Conservation (phyloP, 2,888 invertebrate species). For the Vanessa cardui region DNA sequence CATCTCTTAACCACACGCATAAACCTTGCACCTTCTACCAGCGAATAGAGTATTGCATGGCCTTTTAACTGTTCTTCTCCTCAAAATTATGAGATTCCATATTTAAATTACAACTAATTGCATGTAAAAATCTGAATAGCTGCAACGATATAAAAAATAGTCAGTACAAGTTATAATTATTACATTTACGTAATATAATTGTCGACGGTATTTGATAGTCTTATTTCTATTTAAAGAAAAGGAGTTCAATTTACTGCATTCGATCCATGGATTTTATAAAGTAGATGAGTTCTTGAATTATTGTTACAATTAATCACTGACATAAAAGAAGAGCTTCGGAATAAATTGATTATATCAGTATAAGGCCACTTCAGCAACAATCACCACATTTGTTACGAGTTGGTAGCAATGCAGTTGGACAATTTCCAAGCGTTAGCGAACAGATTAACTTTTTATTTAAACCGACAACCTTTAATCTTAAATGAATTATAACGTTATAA, state of each 20-base stretch:
- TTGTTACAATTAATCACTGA: constrained; percentile 11
- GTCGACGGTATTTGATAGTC: too few species aligned
- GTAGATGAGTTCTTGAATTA: neutral
- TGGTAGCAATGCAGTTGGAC: constrained; percentile 66
- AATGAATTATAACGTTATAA: constrained; percentile 35
- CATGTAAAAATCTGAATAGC: too few species aligned
- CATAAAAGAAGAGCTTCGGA: constrained; percentile 23
- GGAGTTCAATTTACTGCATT: too few species aligned
- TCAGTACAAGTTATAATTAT: too few species aligned
- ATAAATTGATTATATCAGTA: constrained; percentile 38
- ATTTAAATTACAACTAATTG: too few species aligned
- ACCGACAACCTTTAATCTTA: constrained; percentile 39
- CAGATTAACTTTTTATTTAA: constrained; percentile 50
- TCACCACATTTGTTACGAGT: constrained; percentile 54
- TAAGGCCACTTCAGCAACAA: constrained; percentile 45
- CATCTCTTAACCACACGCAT: constrained; percentile 46
- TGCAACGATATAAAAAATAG: too few species aligned
- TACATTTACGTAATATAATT: too few species aligned
- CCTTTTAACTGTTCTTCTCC: too few species aligned
- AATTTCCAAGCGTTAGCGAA: constrained; percentile 57
- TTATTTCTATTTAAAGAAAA: too few species aligned
- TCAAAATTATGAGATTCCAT: too few species aligned
- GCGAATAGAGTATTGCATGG: neutral
- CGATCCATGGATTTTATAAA: neutral
- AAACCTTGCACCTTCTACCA: constrained; percentile 25